phyloP scores from a whole-genome alignment of 2,113 vertebrate genomes.

The Rhinolophus sinicus region DNA sequence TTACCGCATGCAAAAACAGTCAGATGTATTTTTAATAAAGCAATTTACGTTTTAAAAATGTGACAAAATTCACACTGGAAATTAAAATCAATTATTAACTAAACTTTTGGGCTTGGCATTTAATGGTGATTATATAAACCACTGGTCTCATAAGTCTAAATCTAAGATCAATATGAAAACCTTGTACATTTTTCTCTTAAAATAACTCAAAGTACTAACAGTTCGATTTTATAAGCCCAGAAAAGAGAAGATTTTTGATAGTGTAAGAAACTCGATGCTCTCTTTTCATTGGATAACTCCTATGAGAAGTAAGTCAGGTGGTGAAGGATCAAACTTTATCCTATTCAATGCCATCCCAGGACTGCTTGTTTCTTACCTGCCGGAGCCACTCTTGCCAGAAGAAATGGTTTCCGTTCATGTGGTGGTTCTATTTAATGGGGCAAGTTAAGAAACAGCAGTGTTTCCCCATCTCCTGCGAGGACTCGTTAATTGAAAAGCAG shows the following conservation, averaged over 20 bases:
- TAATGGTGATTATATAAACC: neutral
- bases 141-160: neutral
- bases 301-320: neutral
- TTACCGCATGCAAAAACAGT: neutral
- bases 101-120: neutral
- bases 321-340: neutral
- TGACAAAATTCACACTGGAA: slow-evolving; percentile 3
- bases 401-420: neutral
- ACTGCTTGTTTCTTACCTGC: accelerated
- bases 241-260: neutral
- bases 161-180: neutral
- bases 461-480: neutral
- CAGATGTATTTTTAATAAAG: slow-evolving; percentile 12
- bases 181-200: neutral
- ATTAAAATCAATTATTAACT: slow-evolving; percentile 7
- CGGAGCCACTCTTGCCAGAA: neutral
- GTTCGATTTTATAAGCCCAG: neutral
- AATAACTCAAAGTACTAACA: neutral
- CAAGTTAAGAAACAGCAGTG: neutral
- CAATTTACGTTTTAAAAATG: neutral
- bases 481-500: neutral
- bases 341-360: accelerated
- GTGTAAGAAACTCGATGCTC: neutral
- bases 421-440: neutral
- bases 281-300: neutral